Base-by-base conservation (phyloP, 1,140 invertebrate genomes). In the Epicauta chinensis region DNA sequence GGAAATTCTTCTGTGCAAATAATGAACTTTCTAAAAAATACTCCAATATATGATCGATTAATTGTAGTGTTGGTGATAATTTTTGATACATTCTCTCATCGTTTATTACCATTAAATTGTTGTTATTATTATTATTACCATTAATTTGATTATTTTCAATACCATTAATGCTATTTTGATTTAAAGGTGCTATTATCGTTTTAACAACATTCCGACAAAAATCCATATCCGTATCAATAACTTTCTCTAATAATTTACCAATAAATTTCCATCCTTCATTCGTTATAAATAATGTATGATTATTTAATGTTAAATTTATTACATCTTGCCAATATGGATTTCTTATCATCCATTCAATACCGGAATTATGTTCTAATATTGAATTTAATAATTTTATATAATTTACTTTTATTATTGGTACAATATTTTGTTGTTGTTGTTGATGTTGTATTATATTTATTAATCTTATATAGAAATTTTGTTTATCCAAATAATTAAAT, bases 281-380 rank as follows among this genome's bases (percentile, higher is more conserved):
- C 0, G 76, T 76, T n/a, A 83, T 75, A 54, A 83, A 84, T 53
- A 83, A 61, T 5, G 81, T 83, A 31, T 81, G 76, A 68, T 78
- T 77, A 39, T 71, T 64, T 45, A 80, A 75, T 43, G 73, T 77
- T 46, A 75, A 77, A 36, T 74, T 71, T 2, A 83, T 64, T 3
- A 81, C 67, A 40, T 77, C 61, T 16, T 61, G 66, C 81, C 81
- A 84, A 3, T 64, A 54, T 59, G 75, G 69, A 51, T 69, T 71
- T 37, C 75, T 54, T 15, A 75, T 68, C 2, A 83, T 63, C 73
- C 79, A 83, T 17, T 73, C 60, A 23, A 79, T 53, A 2, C 81
- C 81, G 53, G 72, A 70, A 54, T 66, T 61, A 57, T 83, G 80
- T 5, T 63, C 59, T 23, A 76, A 66, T 16, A 81, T 71, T 10